Percentiles rank a stretch among this genome's conserved stretches.
Evolutionary conservation across 2,888 invertebrate species (phyloP).

Genomic region (Tipula helvola): DNA sequence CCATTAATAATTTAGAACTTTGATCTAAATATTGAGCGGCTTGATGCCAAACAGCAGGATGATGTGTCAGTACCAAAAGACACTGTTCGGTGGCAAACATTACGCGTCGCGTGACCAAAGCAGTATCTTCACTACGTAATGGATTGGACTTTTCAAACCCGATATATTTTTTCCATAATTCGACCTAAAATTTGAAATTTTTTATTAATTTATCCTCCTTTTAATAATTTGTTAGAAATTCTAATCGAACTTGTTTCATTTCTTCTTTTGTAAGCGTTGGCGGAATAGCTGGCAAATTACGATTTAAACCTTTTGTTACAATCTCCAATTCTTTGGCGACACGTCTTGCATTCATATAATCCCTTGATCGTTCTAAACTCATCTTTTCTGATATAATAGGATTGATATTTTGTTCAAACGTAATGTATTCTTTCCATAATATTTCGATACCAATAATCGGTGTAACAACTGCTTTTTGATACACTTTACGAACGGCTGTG

Average conservation of each 20-base stretch:
- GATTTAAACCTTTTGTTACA: conserved; percentile 85
- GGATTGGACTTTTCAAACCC: conserved; percentile 96
- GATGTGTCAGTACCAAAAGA: conserved; percentile 88
- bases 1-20: conserved; percentile 83
- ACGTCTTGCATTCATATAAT: conserved; percentile 93
- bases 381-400: conserved; percentile 83
- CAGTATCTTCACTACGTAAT: conserved; percentile 88
- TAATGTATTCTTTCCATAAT: conserved; percentile 95
- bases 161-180: conserved; percentile 98
- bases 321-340: conserved; percentile 95
- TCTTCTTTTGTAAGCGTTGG: conserved; percentile 84
- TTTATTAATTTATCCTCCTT: background rate
- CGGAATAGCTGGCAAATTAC: conserved; percentile 94
- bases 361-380: conserved; percentile 89
- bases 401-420: conserved; percentile 85
- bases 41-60: conserved; percentile 98
- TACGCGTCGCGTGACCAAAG: conserved; percentile 82
- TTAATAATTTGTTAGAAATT: background rate
- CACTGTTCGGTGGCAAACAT: conserved; percentile 99
- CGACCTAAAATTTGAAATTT: conserved; percentile 53
- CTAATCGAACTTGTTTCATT: conserved; percentile 63
- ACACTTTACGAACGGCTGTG: conserved; percentile 93
- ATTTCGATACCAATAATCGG: conserved; percentile 96
- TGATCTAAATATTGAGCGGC: conserved; percentile 94
- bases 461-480: conserved; percentile 90